These are phyloP conservation scores for Paelopatides confundens DNA, from an alignment of 53 echinoderm and acorn worm genomes.

Conservation along the genomic window DNA sequence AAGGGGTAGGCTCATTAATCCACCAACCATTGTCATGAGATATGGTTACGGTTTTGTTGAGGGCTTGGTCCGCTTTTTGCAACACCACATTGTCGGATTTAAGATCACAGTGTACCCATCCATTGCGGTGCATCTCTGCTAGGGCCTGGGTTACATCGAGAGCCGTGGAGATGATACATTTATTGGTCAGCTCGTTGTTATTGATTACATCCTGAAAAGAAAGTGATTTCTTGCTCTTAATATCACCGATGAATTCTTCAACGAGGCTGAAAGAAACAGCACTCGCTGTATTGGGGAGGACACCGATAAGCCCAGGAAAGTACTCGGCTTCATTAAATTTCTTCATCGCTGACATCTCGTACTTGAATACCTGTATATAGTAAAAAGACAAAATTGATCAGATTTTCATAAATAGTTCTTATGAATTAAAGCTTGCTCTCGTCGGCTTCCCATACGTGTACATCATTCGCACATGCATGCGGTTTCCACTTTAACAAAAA, in stretches of 20 bases:
- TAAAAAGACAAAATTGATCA: background rate
- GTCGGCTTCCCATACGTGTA: no score
- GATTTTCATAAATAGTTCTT: no score
- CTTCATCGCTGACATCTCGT: background rate
- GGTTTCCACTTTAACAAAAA: no score
- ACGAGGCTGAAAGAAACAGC: constrained; percentile 24
- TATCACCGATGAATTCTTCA: constrained; percentile 21
- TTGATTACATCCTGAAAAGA: background rate
- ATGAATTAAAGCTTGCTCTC: no score
- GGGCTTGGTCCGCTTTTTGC: background rate
- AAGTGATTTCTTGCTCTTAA: background rate
- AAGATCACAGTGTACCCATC: constrained; percentile 30
- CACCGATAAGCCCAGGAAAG: background rate
- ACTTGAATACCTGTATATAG: background rate
- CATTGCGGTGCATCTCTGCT: constrained; percentile 1
- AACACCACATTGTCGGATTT: constrained; percentile 7
- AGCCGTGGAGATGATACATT: background rate
- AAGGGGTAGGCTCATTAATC: background rate
- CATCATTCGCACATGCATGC: no score
- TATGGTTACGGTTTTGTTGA: no score
- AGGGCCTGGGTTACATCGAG: background rate
- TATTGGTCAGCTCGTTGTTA: background rate
- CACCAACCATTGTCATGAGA: background rate
- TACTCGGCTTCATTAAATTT: constrained; percentile 4
- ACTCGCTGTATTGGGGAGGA: constrained; percentile 19